Evolutionary conservation across 2,113 vertebrate species (phyloP).

Genomic region (Carassius auratus): DNA sequence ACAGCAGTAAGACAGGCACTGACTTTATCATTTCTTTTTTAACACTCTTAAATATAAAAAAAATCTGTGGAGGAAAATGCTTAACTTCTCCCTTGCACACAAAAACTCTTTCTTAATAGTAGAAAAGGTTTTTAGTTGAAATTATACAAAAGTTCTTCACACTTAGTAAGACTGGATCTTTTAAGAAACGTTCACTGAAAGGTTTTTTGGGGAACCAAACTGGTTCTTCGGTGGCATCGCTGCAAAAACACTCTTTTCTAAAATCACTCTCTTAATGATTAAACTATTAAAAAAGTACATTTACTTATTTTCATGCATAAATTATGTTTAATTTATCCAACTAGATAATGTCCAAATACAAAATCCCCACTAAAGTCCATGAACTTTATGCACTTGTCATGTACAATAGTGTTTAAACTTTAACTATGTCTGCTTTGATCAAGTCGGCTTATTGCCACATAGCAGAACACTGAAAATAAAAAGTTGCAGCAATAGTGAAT

Average conservation of each 20-base stretch:
- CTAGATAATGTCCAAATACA: not conserved
- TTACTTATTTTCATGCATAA: not conserved
- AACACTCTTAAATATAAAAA: too few species aligned
- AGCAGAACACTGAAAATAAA: conserved; percentile 59
- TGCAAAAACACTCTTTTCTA: too few species aligned
- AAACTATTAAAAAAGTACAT: too few species aligned
- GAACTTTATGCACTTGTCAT: not conserved
- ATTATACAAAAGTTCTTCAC: too few species aligned
- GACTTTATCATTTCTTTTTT: not conserved
- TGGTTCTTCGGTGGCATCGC: too few species aligned
- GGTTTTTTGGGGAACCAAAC: too few species aligned
- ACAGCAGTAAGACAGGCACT: not conserved
- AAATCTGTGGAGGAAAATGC: too few species aligned
- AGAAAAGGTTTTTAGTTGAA: too few species aligned
- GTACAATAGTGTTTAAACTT: not conserved
- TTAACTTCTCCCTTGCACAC: too few species aligned
- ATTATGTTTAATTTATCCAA: not conserved
- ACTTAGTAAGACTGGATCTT: too few species aligned
- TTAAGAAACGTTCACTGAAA: too few species aligned
- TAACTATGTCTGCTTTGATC: not conserved
- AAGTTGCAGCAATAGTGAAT: conserved; percentile 57
- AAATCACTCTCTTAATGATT: not conserved
- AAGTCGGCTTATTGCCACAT: not conserved
- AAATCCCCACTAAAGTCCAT: not conserved
- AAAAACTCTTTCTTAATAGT: too few species aligned